These are phyloP conservation scores for Xiphorhynchus elegans DNA, from an alignment of 2,113 vertebrate species.

Conservation along the genomic window DNA sequence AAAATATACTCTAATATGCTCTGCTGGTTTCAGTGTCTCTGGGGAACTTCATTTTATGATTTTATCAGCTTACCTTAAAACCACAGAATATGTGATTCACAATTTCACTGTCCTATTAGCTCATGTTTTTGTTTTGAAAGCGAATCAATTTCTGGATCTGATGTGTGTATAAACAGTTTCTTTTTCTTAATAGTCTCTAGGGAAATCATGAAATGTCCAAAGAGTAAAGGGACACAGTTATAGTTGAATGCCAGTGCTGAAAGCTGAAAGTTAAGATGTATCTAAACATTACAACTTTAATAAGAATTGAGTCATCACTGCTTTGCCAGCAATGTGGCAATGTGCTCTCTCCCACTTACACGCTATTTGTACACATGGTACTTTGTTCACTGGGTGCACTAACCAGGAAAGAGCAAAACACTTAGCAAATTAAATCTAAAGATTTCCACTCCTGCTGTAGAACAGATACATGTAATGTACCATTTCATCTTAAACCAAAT, in stretches of 20 bases:
- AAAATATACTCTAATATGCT: background rate
- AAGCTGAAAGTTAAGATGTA: background rate
- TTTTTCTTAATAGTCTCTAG: background rate
- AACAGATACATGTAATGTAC: constrained; percentile 14
- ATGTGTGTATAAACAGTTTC: background rate
- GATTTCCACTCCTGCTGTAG: background rate
- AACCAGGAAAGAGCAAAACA: constrained; percentile 11
- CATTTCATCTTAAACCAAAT: constrained; percentile 44
- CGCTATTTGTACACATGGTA: background rate
- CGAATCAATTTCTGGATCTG: constrained; percentile 29
- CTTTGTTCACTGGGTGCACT: background rate
- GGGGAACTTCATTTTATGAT: background rate
- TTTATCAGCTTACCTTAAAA: constrained; percentile 28
- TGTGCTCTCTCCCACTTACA: background rate
- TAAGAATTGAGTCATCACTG: background rate
- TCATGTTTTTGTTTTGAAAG: constrained; percentile 11
- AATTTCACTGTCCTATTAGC: background rate
- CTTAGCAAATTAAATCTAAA: constrained; percentile 4
- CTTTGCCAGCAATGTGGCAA: background rate
- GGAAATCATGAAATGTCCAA: constrained; percentile 19
- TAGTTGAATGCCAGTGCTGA: background rate
- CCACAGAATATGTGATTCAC: background rate
- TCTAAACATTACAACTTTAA: background rate
- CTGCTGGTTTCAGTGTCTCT: background rate
- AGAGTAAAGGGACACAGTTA: background rate